A percentile compares a stretch with the other conserved stretches of the same genome.
Evolutionary conservation across 1,140 invertebrate species (phyloP).

Genomic region (Drosophila erecta): DNA sequence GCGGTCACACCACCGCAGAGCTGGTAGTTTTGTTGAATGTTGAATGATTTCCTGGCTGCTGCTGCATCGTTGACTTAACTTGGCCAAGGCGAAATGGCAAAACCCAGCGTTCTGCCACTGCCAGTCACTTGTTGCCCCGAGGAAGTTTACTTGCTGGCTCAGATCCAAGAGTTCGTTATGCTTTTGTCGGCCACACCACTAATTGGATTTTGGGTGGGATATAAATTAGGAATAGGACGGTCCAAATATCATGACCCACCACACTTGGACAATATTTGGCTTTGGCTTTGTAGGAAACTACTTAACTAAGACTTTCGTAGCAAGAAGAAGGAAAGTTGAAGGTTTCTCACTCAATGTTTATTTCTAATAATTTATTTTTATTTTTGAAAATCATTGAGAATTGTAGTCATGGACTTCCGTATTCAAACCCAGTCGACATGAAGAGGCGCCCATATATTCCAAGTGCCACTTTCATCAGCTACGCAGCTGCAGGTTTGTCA

Average conservation of each 20-base stretch:
- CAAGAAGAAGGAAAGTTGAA: too few relatives aligned
- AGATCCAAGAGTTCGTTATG: constrained; percentile 32
- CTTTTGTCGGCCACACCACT: constrained; percentile 25
- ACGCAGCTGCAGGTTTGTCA: constrained; percentile 37
- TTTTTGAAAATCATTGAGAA: too few relatives aligned
- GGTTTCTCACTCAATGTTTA: too few relatives aligned
- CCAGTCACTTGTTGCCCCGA: constrained; percentile 47
- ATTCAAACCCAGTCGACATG: background rate
- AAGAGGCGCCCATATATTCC: background rate
- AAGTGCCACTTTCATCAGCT: constrained; percentile 28
- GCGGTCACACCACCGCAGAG: constrained; percentile 28
- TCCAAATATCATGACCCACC: constrained; percentile 6
- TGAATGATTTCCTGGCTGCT: constrained; percentile 67
- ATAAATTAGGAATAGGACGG: constrained; percentile 21
- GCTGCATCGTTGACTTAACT: constrained; percentile 42
- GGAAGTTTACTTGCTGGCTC: constrained; percentile 34
- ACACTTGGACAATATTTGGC: constrained; percentile 14
- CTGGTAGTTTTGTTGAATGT: constrained; percentile 53
- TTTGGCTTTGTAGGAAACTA: background rate
- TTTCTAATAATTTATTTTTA: too few relatives aligned
- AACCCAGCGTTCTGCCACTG: constrained; percentile 10
- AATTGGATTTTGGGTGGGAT: constrained; percentile 39
- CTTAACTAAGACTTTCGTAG: too few relatives aligned
- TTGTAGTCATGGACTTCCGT: too few relatives aligned
- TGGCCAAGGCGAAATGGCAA: constrained; percentile 47